Base-by-base conservation (phyloP, 2,888 invertebrate genomes). In the Zele albiditarsus region DNA sequence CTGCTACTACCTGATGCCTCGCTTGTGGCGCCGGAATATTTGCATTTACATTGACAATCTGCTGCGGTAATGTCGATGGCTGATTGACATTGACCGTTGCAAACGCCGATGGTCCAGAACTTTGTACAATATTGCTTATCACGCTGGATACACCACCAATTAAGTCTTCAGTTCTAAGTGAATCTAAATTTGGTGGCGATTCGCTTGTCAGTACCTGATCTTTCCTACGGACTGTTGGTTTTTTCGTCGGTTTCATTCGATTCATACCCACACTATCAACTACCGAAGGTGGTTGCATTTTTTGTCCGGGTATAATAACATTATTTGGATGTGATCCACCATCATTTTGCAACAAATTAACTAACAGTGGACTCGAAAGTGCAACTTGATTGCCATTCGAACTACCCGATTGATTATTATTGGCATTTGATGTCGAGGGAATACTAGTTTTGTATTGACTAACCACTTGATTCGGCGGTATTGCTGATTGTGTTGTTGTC, bases 271-370 rank as follows among this genome's bases (percentile, higher is more conserved):
- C 81, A 31, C 82, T 82, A 38, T 89, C 89, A 3, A 87, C 85
- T 8, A 85, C 82, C 20, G 86, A 84, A 12, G 89, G 88, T 20
- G 89, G 88, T 70, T 86, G 82, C 88, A 89, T 88, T 76, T 89
- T 89, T 31, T 85, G 87, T 71, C 82, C 83, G 10, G 85, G 73
- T 46, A 83, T 80, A 27, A 82, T 81, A 53, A 85, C 86, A 73
- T 87, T 86, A 63, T 79, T 84, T 23, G 87, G 84, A 77, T 88
- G 91, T 78, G 91, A 84, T 53, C 86, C 84, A 66, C 91, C 95
- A 85, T 97, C 97, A 86, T 96, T 97, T 90, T 98, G 97, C 83
- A 98, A 91, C 81, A 98, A 90, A 90, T 98, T 98, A 42, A 98
- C 98, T 80, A 98, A 91, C 81, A 98, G 90, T 27, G 98, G 98